Evolutionary conservation across 2,888 invertebrate genomes (phyloP), one percentile per base, ranked within the genome.

Genomic region (Mythimna loreyi): DNA sequence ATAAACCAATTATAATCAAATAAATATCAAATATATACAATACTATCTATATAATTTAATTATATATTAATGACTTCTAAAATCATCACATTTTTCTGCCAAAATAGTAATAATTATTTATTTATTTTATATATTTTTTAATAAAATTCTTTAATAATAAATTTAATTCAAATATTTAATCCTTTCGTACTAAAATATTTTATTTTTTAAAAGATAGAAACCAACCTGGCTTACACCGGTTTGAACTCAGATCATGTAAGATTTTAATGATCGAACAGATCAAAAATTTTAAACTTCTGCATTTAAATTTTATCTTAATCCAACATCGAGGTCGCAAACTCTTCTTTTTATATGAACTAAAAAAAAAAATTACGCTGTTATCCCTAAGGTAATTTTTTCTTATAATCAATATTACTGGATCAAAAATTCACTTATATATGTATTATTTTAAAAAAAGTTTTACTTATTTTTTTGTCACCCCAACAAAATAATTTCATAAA

Each of bases 271-370:
- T 97, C 97, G 97, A 97, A 97, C 97, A 97, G 97, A 97, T 97
- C 96, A 96, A 97, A 86, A 97, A 94, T 93, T 94, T 96, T 96
- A 95, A 97, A 96, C 96, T 94, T 92, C 97, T 97, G 89, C 97
- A 96, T 96, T 96, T 95, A 96, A 96, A 95, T 94, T 96, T 96
- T 95, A 96, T 96, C 96, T 97, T 97, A 97, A 97, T 98, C 97
- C 98, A 98, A 98, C 98, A 98, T 98, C 97, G 98, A 98, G 97
- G 97, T 98, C 97, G 97, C 97, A 97, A 98, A 96, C 97, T 96
- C 92, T 96, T 96, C 96, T 97, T 96, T 96, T 94, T 96, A 98
- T 97, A 92, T 90, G 97, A 96, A 96, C 97, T 97, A 96, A 97
- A 93, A 94, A 97, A 97, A 96, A 96, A 97, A 96, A 97, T 97